Evolutionary conservation across 1,140 invertebrate genomes (phyloP).

Genomic region (Amphibalanus amphitrite): DNA sequence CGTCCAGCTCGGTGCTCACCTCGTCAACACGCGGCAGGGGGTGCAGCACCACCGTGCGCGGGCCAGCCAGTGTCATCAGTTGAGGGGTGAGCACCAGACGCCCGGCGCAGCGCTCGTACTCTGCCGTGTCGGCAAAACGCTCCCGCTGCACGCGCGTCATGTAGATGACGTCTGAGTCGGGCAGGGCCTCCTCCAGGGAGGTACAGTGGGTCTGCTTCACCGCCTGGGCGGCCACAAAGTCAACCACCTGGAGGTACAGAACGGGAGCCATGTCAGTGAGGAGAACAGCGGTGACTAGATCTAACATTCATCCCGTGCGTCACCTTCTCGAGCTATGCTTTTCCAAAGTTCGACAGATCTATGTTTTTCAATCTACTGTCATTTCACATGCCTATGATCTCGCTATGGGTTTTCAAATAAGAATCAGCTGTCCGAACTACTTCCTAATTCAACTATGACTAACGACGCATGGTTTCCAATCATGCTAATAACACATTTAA

Average conservation of each 20-base stretch:
- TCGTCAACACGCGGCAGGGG: conserved; percentile 87
- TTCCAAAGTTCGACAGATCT: too few relatives aligned
- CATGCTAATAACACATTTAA: too few relatives aligned
- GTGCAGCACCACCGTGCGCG: conserved; percentile 92
- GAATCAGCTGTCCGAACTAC: too few relatives aligned
- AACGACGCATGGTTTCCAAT: too few relatives aligned
- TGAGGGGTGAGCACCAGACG: conserved; percentile 80
- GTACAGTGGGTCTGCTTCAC: conserved; percentile 37
- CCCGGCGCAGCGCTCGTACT: conserved; percentile 76
- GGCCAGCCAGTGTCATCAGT: conserved; percentile 84
- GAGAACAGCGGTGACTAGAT: too few relatives aligned
- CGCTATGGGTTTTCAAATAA: too few relatives aligned
- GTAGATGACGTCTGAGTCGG: conserved; percentile 90
- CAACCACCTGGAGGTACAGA: neutral
- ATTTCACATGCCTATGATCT: too few relatives aligned
- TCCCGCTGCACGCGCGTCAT: conserved; percentile 96
- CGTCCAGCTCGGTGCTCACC: conserved; percentile 85
- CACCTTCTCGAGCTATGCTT: too few relatives aligned
- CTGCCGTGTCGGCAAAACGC: conserved; percentile 61
- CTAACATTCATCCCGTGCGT: too few relatives aligned
- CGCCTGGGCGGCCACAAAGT: neutral
- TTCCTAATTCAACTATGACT: too few relatives aligned
- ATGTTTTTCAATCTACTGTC: too few relatives aligned
- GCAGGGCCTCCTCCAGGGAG: conserved; percentile 62
- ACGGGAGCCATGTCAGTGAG: too few relatives aligned